phyloP scores from a whole-genome alignment of 2,888 invertebrate species.

The Plusia festucae region DNA sequence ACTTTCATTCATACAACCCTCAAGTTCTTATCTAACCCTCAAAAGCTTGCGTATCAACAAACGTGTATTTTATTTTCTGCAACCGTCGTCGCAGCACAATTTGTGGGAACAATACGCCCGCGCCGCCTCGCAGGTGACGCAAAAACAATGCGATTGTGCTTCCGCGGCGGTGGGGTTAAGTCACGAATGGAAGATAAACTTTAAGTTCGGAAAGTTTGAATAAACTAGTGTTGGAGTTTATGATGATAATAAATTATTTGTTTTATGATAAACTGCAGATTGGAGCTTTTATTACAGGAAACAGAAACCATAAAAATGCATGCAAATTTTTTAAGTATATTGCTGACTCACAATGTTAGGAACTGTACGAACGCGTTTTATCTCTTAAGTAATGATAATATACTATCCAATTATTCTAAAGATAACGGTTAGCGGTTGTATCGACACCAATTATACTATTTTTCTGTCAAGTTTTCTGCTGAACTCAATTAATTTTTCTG shows the following conservation, averaged over 20 bases:
- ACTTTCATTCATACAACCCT: not conserved
- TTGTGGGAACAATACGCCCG: constrained; percentile 49
- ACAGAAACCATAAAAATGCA: not conserved
- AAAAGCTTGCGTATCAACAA: constrained; percentile 22
- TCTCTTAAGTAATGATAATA: too few relatives aligned
- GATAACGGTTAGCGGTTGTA: too few relatives aligned
- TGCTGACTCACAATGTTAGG: too few relatives aligned
- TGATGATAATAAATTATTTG: not conserved
- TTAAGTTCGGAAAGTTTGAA: not conserved
- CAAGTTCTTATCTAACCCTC: constrained; percentile 25
- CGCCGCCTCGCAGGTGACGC: constrained; percentile 46
- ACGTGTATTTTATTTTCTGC: constrained; percentile 7
- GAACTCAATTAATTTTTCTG: too few relatives aligned
- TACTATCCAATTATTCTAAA: too few relatives aligned
- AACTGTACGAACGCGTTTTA: too few relatives aligned
- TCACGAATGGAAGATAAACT: constrained; percentile 13
- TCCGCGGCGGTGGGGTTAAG: not conserved
- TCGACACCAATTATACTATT: too few relatives aligned
- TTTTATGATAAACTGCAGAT: not conserved
- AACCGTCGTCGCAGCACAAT: constrained; percentile 36
- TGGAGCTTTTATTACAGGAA: not conserved
- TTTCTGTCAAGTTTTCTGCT: too few relatives aligned
- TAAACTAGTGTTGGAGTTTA: not conserved
- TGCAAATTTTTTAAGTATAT: too few relatives aligned
- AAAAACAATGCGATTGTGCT: constrained; percentile 50